A percentile compares a stretch with the other conserved stretches of the same genome.
Evolutionary conservation across 1,140 invertebrate species (phyloP).

Genomic region (Penaeus japonicus): DNA sequence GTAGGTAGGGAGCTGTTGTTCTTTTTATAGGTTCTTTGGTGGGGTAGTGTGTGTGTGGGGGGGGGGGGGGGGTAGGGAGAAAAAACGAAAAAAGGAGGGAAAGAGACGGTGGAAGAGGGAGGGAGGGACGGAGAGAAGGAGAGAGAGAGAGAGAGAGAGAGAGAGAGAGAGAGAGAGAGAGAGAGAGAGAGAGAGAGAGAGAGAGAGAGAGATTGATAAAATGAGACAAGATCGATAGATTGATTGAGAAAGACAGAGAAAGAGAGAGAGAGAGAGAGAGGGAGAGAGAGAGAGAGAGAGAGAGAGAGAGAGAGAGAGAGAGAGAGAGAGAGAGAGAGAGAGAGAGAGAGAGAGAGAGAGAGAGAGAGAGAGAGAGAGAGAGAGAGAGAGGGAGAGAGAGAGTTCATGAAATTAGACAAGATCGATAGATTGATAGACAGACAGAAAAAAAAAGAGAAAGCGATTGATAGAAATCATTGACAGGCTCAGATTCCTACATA

Average conservation of each 20-base stretch:
- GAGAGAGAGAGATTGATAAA: background rate
- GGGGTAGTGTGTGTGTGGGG: background rate
- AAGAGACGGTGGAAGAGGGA: background rate
- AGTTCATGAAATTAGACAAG: too few relatives aligned
- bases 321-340: background rate
- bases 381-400: background rate
- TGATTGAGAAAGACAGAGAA: background rate
- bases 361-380: background rate
- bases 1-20: too few relatives aligned
- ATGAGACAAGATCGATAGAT: background rate
- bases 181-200: background rate
- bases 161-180: background rate
- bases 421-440: too few relatives aligned
- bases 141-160: background rate
- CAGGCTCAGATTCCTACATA: too few relatives aligned
- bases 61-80: background rate
- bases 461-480: too few relatives aligned
- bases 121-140: background rate
- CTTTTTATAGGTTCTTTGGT: background rate
- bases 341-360: background rate
- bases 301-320: background rate
- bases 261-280: background rate
- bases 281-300: background rate
- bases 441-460: too few relatives aligned
- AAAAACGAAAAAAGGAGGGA: background rate